Conservation (phyloP, 2,113 vertebrate species). For the Fukomys damarensis region DNA sequence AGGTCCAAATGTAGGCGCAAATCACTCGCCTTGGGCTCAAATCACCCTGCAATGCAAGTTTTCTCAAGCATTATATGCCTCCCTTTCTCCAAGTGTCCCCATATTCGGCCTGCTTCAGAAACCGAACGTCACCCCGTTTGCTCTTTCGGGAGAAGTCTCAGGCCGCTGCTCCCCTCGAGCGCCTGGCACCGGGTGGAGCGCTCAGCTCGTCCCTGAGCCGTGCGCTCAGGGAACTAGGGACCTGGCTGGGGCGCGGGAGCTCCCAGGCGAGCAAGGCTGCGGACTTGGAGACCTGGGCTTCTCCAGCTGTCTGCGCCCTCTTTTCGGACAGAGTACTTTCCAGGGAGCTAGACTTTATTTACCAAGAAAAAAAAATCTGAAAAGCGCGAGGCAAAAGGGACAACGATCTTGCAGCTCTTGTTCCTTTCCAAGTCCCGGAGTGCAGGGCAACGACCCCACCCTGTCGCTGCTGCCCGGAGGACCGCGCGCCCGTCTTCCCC, state of each 20-base stretch:
- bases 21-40: not conserved
- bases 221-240: rapidly evolving
- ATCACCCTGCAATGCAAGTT: not conserved
- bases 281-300: not conserved
- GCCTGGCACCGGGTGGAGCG: not conserved
- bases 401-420: too few relatives aligned
- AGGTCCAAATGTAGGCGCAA: not conserved
- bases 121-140: not conserved
- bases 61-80: not conserved
- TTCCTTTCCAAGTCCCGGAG: not conserved
- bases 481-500: not conserved
- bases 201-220: not conserved
- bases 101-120: not conserved
- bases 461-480: not conserved
- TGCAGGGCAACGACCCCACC: not conserved
- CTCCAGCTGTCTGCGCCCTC: rapidly evolving
- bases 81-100: not conserved
- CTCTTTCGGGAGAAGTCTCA: not conserved
- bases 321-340: not conserved
- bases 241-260: not conserved
- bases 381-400: not conserved
- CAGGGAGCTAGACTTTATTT: not conserved
- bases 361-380: not conserved
- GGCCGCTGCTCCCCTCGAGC: not conserved
- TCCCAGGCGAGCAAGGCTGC: not conserved